phyloP scores from a whole-genome alignment of 2,113 vertebrate genomes.

The Lasiurus cinereus region DNA sequence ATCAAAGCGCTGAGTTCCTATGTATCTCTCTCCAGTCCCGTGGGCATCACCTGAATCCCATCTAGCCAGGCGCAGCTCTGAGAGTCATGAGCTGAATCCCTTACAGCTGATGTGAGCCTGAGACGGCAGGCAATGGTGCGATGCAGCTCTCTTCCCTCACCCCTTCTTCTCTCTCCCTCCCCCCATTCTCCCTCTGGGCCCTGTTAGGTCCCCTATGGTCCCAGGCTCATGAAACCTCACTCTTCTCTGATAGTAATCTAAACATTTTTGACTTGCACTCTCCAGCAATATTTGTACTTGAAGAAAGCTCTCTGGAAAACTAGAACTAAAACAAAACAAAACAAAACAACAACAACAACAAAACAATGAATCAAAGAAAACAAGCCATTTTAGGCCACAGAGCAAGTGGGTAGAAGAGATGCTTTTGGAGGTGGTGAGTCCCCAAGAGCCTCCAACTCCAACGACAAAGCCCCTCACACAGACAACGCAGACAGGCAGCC shows the following conservation, averaged over 20 bases:
- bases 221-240: background rate
- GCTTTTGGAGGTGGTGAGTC: slow-evolving; percentile 6
- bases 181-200: background rate
- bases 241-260: background rate
- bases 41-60: background rate
- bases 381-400: background rate
- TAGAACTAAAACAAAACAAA: too few species aligned
- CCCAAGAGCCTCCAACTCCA: background rate
- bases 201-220: background rate
- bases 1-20: background rate
- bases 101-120: background rate
- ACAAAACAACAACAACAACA: background rate
- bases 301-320: background rate
- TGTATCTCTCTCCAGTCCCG: background rate
- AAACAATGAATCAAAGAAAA: background rate
- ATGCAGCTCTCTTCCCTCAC: background rate
- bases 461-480: background rate
- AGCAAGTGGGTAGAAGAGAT: background rate
- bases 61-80: background rate
- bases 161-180: background rate
- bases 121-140: background rate
- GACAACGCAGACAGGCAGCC: background rate
- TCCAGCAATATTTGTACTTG: background rate
- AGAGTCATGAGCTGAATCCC: background rate
- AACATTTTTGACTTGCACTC: background rate